Evolutionary conservation across 2,888 invertebrate species (phyloP), one percentile per base, ranked within the genome.

Genomic region (Craniophora ligustri): DNA sequence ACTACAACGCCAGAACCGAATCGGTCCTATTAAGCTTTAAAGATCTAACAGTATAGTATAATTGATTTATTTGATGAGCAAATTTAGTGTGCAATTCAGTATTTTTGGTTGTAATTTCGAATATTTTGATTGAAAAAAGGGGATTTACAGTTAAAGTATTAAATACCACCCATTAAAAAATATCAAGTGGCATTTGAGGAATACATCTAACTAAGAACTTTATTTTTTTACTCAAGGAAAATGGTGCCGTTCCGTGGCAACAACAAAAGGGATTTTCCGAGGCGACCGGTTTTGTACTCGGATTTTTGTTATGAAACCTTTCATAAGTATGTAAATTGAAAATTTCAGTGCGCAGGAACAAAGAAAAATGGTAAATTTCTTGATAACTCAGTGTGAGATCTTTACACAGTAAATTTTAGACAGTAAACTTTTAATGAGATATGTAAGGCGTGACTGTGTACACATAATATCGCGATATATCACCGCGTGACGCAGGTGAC

Each of bases 251-350:
- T 69, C 61, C 64, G 53, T 38, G 57, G 59, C 72, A 58, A 60
- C 50, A 73, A 79, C 80, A 80, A 80, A 79, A 62, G 68, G 63
- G 66, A 79, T 80, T 73, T 78, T 73, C 71, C 64, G 63, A 62
- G 67, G 74, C 79, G 75, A 81, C 75, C 79, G 75, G 75, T 81
- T 80, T 80, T 73, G 75, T 75, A 74, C 75, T 68, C 72, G 69
- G 73, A 84, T 84, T 81, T 83, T 80, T 79, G 72, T 78, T 80
- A 76, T 79, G 76, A 79, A 84, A 83, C 79, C 81, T 79, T 83
- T 82, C 75, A 81, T 84, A 83, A 86, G 82, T 84, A 85, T 86
- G 83, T 84, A 86, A 86, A 87, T 87, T 85, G 85, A 84, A 85
- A 82, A 79, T 79, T 81, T 81, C 76, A 72, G 63, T 72, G 67